Conservation (phyloP, 2,888 invertebrate genomes). For the Ornithoptera priamus region DNA sequence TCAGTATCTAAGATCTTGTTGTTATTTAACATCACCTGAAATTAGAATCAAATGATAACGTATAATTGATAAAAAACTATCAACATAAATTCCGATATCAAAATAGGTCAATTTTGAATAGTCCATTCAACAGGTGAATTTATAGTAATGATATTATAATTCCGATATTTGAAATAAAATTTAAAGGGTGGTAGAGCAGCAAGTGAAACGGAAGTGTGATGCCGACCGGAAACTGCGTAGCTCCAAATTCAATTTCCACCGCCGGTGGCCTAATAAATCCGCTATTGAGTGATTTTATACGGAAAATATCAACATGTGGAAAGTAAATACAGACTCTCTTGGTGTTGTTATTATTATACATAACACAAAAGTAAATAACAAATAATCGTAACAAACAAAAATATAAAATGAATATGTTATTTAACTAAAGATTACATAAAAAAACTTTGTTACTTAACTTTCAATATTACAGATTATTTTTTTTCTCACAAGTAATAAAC, state of each 20-base stretch:
- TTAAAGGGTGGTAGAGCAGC: slow-evolving; percentile 37
- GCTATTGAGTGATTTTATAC: slow-evolving; percentile 62
- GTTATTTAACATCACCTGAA: no score
- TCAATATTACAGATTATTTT: no score
- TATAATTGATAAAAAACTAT: no score
- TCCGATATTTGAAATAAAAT: slow-evolving; percentile 32
- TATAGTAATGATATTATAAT: slow-evolving; percentile 27
- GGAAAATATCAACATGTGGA: slow-evolving; percentile 36
- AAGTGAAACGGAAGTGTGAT: slow-evolving; percentile 59
- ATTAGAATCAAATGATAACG: no score
- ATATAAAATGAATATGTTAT: no score
- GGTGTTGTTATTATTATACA: neutral
- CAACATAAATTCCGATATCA: no score
- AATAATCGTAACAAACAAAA: no score
- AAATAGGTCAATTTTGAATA: neutral
- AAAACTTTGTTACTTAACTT: no score
- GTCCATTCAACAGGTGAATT: slow-evolving; percentile 25
- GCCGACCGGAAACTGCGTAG: slow-evolving; percentile 73
- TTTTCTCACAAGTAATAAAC: no score
- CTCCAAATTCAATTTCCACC: slow-evolving; percentile 76
- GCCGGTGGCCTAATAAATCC: slow-evolving; percentile 70
- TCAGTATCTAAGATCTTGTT: no score
- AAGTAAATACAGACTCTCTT: slow-evolving; percentile 34
- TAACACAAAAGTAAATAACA: neutral
- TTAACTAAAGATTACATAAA: no score